Evolutionary conservation across 2,888 invertebrate genomes (phyloP).

Genomic region (Linhomoeus sp.): DNA sequence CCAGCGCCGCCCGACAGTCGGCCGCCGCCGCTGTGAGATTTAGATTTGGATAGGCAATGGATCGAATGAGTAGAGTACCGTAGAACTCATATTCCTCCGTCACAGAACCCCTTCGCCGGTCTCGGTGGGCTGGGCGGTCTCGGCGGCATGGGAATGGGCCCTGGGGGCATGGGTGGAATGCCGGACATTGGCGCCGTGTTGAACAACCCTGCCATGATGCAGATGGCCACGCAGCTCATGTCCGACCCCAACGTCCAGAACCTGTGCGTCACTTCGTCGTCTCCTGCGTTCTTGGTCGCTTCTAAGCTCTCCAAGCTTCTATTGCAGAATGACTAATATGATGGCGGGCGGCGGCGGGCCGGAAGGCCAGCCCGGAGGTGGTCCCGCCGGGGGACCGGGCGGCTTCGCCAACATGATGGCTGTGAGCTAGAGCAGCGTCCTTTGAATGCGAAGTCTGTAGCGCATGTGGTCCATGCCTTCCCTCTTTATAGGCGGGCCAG

Average conservation of each 20-base stretch:
- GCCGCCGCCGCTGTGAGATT: not conserved
- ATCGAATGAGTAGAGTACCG: no score
- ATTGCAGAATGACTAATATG: constrained; percentile 15
- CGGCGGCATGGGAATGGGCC: no score
- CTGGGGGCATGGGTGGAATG: constrained; percentile 9
- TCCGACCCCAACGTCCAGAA: constrained; percentile 63
- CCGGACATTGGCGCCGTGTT: constrained; percentile 35
- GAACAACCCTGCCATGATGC: constrained; percentile 58
- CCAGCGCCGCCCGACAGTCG: not conserved
- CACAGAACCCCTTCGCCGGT: constrained; percentile 7
- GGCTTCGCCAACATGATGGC: not conserved
- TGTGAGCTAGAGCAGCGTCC: constrained; percentile 6
- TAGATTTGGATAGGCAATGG: not conserved
- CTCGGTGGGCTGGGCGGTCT: constrained; percentile 2
- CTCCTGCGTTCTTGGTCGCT: not conserved
- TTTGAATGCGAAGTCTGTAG: constrained; percentile 37
- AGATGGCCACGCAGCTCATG: constrained; percentile 63
- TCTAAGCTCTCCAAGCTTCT: not conserved
- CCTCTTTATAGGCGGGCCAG: constrained; percentile 46
- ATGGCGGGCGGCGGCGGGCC: constrained; percentile 8
- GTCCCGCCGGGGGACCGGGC: constrained; percentile 3
- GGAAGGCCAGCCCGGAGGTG: not conserved
- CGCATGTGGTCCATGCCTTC: constrained; percentile 25
- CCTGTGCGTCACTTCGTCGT: constrained; percentile 28
- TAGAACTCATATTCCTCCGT: no score